These are phyloP conservation scores for Chrysolina americana DNA, from an alignment of 2,888 invertebrate genomes.

Conservation along the genomic window DNA sequence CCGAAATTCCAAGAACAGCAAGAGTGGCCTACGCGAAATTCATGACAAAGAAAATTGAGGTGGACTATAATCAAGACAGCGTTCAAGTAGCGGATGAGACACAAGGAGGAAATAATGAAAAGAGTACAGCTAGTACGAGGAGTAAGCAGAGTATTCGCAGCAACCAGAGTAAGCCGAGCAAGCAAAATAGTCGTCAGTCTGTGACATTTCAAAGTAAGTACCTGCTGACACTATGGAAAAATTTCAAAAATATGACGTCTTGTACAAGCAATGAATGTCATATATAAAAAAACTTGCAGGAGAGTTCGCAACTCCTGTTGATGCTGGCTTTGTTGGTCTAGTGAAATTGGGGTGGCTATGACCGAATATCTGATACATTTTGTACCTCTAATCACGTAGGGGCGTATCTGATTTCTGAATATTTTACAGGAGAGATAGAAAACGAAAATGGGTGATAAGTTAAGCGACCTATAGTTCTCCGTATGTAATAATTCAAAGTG, in stretches of 20 bases:
- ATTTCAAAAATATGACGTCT: background rate
- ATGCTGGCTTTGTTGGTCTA: too few relatives aligned
- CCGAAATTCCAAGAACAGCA: constrained; percentile 82
- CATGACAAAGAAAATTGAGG: constrained; percentile 82
- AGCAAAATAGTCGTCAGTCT: constrained; percentile 32
- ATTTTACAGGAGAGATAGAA: too few relatives aligned
- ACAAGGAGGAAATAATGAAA: background rate
- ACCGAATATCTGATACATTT: too few relatives aligned
- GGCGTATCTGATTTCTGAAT: too few relatives aligned
- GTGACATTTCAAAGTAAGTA: constrained; percentile 47
- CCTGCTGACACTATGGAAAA: background rate
- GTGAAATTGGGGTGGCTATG: too few relatives aligned
- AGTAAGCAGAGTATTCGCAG: background rate
- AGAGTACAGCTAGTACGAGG: constrained; percentile 7
- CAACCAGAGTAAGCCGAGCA: background rate
- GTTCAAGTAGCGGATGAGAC: constrained; percentile 12
- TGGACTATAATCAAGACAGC: constrained; percentile 58
- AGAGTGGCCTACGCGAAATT: constrained; percentile 91
- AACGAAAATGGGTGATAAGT: too few relatives aligned
- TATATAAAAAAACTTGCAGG: background rate
- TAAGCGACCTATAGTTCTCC: too few relatives aligned
- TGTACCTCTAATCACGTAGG: too few relatives aligned
- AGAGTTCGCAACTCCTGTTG: too few relatives aligned
- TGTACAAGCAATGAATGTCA: background rate
- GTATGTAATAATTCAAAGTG: too few relatives aligned